Evolutionary conservation across 2,888 invertebrate species (phyloP), one percentile per base, ranked within the genome.

Genomic region (Daptonema setosum): DNA sequence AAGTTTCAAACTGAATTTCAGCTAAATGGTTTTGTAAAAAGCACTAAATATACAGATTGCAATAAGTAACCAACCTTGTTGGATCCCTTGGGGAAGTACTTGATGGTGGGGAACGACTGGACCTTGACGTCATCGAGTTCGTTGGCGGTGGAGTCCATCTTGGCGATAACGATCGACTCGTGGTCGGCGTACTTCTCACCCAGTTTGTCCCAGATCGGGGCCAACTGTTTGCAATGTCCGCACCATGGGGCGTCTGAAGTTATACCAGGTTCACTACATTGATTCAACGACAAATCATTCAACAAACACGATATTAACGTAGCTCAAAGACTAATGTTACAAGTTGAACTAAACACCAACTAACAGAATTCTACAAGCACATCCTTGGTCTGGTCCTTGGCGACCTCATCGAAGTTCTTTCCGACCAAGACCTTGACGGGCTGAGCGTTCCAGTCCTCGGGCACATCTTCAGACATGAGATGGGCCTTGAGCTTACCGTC

Each of bases 61-160:
- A 17, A 8, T 14, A 35, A 8, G 35, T n/a, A 45, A 45, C 68
- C 63, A 70, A 82, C 81, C 74, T 87, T 82, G 75, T 87, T 88
- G 66, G 85, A 83, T 54, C 80, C 83, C 77, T 91, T 93, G 66
- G 85, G 83, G 80, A 87, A 99, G 68, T 87, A 78, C 69, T 85
- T 88, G 72, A 93, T 80, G 61, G 90, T 91, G 60, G 91, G 91
- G 83, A 87, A 74, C 65, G 83, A 86, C 62, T 81, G 80, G 70
- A 95, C 81, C 76, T 87, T 90, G 57, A 90, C 83, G 76, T 87
- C 87, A 69, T 90, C 90, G 64, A 97, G 76, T 77, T 99, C 97
- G 75, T 99, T 99, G 70, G 81, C 84, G 57, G 97, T 97, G 60
- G 95, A 83, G 76, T 99, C 97, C 79, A 99, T 93, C 78, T 99